phyloP scores from a whole-genome alignment of 2,797 vertebrate species.

The Margarornis squamiger region DNA sequence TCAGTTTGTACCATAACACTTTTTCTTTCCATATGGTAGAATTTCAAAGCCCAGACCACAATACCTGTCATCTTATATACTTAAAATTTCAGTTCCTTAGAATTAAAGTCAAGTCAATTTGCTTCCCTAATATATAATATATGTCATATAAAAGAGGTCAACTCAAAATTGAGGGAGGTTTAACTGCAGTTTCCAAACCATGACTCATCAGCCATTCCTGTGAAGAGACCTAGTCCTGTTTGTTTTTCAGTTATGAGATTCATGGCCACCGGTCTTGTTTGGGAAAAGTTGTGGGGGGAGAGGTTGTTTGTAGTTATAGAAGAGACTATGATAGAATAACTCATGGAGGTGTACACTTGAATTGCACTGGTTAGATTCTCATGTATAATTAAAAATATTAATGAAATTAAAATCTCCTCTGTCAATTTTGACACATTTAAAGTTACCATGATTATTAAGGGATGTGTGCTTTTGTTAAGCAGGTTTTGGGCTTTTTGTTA shows the following conservation, averaged over 20 bases:
- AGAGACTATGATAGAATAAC: not conserved
- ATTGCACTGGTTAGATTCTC: not conserved
- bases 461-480: not conserved
- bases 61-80: not conserved
- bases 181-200: not conserved
- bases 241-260: not conserved
- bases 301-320: not conserved
- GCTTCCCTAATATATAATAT: not conserved
- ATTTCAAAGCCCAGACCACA: not conserved
- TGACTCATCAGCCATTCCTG: not conserved
- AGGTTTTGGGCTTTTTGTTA: not conserved
- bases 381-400: not conserved
- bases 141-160: not conserved
- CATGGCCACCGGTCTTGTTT: not conserved
- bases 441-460: not conserved
- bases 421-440: not conserved
- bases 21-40: not conserved
- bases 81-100: not conserved
- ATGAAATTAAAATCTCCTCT: not conserved
- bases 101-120: not conserved
- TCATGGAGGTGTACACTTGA: not conserved
- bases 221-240: not conserved
- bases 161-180: not conserved
- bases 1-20: not conserved
- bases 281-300: not conserved